Percentiles rank a stretch among this genome's conserved stretches.
Conservation (phyloP, 2,113 vertebrate species). For the Procavia capensis region DNA sequence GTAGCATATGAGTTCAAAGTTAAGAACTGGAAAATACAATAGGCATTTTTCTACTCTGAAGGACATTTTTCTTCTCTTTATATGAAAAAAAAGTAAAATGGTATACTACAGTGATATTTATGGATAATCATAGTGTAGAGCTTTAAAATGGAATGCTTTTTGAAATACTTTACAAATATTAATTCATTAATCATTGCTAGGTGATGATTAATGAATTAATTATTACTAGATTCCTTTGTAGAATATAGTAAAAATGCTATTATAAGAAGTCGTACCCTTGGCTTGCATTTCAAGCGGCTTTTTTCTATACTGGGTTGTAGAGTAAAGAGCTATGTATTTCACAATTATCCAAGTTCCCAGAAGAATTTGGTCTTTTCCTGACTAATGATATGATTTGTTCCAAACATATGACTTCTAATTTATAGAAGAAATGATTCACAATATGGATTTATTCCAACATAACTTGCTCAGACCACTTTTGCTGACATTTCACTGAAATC, state of each 20-base stretch:
- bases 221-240: slow-evolving; percentile 28
- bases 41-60: slow-evolving; percentile 23
- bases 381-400: slow-evolving; percentile 61
- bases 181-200: slow-evolving; percentile 48
- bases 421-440: slow-evolving; percentile 63
- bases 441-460: slow-evolving; percentile 54
- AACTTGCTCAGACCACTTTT: slow-evolving; percentile 60
- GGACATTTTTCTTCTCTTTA: slow-evolving; percentile 39
- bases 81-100: slow-evolving; percentile 7
- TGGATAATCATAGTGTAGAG: neutral
- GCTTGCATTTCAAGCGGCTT: slow-evolving; percentile 42
- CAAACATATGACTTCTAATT: slow-evolving; percentile 67
- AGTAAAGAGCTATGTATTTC: neutral
- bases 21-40: slow-evolving; percentile 45
- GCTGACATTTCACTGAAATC: slow-evolving; percentile 49
- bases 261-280: neutral
- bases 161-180: slow-evolving; percentile 40
- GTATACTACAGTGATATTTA: slow-evolving; percentile 35
- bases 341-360: slow-evolving; percentile 11
- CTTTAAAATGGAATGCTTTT: slow-evolving; percentile 41
- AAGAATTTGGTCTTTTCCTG: slow-evolving; percentile 61
- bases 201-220: slow-evolving; percentile 49
- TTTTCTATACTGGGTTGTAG: neutral
- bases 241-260: slow-evolving; percentile 31
- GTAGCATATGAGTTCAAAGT: slow-evolving; percentile 53